These are phyloP conservation scores for Opisthograptis luteolata DNA, from an alignment of 2,888 invertebrate genomes.

Conservation along the genomic window DNA sequence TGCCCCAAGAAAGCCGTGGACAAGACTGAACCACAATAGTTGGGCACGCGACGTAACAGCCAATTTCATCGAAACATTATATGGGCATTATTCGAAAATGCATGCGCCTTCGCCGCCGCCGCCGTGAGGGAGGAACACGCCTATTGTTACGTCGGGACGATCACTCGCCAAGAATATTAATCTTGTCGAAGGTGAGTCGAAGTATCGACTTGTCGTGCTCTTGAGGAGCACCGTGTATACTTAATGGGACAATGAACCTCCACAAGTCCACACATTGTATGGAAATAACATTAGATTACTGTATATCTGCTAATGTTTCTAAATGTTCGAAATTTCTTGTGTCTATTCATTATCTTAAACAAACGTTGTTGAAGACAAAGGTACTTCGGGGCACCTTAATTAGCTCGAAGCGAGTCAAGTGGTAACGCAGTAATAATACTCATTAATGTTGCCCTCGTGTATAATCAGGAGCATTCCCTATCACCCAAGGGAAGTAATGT, in stretches of 20 bases:
- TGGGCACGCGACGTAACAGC: conserved; percentile 65
- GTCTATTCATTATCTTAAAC: background rate
- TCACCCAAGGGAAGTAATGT: conserved; percentile 29
- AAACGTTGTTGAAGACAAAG: background rate
- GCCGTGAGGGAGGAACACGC: conserved; percentile 64
- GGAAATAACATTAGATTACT: conserved; percentile 42
- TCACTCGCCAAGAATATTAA: conserved; percentile 80
- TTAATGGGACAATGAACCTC: conserved; percentile 70
- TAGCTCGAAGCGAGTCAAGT: conserved; percentile 28
- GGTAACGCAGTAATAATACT: conserved; percentile 32
- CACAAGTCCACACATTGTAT: conserved; percentile 57
- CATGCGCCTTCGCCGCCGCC: conserved; percentile 81
- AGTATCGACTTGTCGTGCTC: conserved; percentile 57
- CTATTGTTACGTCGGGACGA: conserved; percentile 75
- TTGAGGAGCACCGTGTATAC: conserved; percentile 54
- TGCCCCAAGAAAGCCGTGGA: conserved; percentile 65
- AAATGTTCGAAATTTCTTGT: conserved; percentile 1
- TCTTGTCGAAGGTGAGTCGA: conserved; percentile 68
- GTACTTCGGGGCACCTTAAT: conserved; percentile 17
- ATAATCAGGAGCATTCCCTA: conserved; percentile 33
- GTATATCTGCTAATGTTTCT: conserved; percentile 40
- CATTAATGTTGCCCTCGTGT: conserved; percentile 32
- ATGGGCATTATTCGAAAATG: conserved; percentile 82
- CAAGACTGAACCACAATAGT: conserved; percentile 67
- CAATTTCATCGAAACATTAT: conserved; percentile 80